phyloP scores from a whole-genome alignment of 2,113 vertebrate genomes.

The Macrotus californicus region DNA sequence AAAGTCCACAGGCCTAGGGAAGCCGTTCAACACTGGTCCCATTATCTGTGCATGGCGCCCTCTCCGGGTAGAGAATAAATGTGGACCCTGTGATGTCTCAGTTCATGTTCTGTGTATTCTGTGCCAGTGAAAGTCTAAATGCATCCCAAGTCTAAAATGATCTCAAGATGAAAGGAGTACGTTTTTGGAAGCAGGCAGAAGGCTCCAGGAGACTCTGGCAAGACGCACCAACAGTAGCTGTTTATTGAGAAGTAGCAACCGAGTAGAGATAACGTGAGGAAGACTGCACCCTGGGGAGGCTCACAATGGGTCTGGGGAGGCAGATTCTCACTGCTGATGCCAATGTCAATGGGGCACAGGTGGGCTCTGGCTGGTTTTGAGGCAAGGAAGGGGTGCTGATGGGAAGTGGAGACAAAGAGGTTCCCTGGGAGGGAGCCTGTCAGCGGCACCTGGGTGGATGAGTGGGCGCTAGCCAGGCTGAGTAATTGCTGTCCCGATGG shows the following conservation, averaged over 20 bases:
- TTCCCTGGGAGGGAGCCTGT: background rate
- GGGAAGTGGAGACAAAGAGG: background rate
- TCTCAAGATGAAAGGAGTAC: background rate
- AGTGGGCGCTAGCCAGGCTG: background rate
- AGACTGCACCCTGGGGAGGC: background rate
- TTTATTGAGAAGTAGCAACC: background rate
- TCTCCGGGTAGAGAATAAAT: background rate
- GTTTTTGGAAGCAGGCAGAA: background rate
- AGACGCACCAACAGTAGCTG: fast-evolving
- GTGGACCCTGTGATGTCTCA: background rate
- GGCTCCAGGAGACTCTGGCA: no score
- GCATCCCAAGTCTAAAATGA: background rate
- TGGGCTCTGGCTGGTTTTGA: no score
- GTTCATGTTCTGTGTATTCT: background rate
- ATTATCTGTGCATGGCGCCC: background rate
- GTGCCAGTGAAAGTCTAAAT: background rate
- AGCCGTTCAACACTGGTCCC: fast-evolving
- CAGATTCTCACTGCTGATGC: background rate
- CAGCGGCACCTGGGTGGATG: background rate
- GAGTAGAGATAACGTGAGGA: background rate
- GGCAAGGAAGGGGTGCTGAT: background rate
- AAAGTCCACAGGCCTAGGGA: background rate
- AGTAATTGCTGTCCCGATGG: no score
- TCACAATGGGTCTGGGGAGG: background rate
- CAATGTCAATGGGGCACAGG: background rate